Evolutionary conservation across 1,140 invertebrate species (phyloP), one percentile per base, ranked within the genome.

Genomic region (Drosophila nigrodunni): DNA sequence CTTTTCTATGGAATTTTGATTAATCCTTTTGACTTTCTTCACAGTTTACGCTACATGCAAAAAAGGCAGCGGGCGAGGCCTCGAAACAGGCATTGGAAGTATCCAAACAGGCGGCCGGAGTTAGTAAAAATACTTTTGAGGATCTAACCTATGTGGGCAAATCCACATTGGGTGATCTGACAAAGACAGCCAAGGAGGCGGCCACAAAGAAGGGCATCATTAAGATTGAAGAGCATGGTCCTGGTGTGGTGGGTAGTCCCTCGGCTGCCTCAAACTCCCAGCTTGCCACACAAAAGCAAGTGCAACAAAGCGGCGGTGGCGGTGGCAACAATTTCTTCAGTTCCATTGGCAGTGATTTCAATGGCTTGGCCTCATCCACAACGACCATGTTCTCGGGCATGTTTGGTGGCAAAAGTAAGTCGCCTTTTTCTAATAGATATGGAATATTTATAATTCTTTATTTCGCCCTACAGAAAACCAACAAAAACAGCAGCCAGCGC

Each of bases 341-440:
- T 64, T 97, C 97, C 86, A 96, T 98, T 82, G 96, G 96, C 82
- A 97, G 94, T 18, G 97, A 98, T 92, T 93, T 98, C 34, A 98
- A 98, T 92, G 97, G 97, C 5, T 95, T 98, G 54, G 97, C 97
- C 25, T 95, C 96, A 7, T 97, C 97, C 83, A 98, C 97, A 0
- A 96, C 96, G 5, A 97, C 95, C 82, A 97, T 98, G 95, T 97
- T 98, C 83, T 97, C 96, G 67, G 97, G 97, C 91, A 94, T 98
- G 77, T 98, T 98, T 91, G 93, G 93, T 21, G 93, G 93, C 18
- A 95, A 95, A 92, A 95, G 95, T 94, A 82, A 76, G 86, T 60
- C 1, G 0, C 7, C 2, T 2, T 25, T 5, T 30, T 21, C 18
- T 5, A 2, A n/a, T 1, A 1, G 2, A 7, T 4, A 15, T 2